These are phyloP conservation scores for Mus pahari DNA, from an alignment of 2,113 vertebrate species.

Conservation along the genomic window DNA sequence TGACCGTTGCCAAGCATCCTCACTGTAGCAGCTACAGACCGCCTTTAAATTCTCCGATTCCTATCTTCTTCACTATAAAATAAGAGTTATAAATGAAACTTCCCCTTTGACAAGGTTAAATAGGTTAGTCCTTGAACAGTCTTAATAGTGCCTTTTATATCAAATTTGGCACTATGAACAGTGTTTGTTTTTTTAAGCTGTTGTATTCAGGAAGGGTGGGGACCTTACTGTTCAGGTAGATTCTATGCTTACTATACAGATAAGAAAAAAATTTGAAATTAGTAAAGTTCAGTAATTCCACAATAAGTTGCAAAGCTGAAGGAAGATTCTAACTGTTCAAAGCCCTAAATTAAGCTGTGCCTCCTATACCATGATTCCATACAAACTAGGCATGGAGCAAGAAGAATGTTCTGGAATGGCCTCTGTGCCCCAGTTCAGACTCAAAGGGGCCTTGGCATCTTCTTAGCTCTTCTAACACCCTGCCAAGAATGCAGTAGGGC, in stretches of 20 bases:
- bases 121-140: not conserved
- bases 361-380: accelerated
- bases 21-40: not conserved
- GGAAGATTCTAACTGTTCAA: not conserved
- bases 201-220: not conserved
- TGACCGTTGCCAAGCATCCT: not conserved
- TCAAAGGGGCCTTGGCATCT: not conserved
- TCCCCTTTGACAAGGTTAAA: not conserved
- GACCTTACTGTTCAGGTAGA: not conserved
- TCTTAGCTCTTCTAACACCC: not conserved
- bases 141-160: not conserved
- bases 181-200: not conserved
- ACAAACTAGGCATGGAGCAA: not conserved
- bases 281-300: slow-evolving; percentile 2
- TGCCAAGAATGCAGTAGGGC: not conserved
- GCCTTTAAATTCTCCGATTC: not conserved
- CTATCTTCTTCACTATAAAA: slow-evolving; percentile 14
- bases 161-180: not conserved
- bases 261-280: not conserved
- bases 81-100: slow-evolving; percentile 5
- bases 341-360: not conserved
- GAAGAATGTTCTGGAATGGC: not conserved
- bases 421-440: not conserved
- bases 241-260: not conserved
- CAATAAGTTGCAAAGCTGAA: not conserved